These are phyloP conservation scores for Empidonax alnorum DNA, from an alignment of 2,113 vertebrate species.

Conservation along the genomic window DNA sequence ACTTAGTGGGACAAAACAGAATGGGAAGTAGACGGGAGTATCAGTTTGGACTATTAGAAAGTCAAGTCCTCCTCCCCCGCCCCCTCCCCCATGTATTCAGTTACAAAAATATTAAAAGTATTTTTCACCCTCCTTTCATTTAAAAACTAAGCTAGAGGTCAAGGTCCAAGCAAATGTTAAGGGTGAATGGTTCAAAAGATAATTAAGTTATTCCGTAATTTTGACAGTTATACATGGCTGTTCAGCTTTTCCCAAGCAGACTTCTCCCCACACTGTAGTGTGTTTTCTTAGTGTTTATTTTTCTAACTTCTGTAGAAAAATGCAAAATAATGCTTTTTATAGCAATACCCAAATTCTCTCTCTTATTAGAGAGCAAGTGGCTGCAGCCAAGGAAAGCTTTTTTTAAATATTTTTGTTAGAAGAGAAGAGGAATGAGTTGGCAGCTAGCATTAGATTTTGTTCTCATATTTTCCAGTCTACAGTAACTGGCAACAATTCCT, in stretches of 20 bases:
- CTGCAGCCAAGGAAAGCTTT: slow-evolving; percentile 30
- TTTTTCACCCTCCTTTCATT: background rate
- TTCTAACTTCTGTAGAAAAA: background rate
- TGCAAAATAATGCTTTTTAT: background rate
- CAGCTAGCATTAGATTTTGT: slow-evolving; percentile 51
- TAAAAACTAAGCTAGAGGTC: background rate
- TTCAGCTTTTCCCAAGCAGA: background rate
- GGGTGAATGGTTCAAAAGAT: background rate
- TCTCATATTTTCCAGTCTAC: slow-evolving; percentile 76
- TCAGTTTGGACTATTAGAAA: background rate
- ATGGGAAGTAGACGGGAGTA: background rate
- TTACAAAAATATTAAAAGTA: background rate
- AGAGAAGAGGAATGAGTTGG: slow-evolving; percentile 62
- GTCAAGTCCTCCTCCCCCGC: background rate
- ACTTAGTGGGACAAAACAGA: background rate
- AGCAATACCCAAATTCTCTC: background rate
- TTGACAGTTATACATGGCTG: background rate
- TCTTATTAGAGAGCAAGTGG: slow-evolving; percentile 12
- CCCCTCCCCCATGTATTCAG: background rate
- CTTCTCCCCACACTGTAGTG: background rate
- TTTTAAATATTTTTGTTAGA: slow-evolving; percentile 48
- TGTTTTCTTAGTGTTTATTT: background rate
- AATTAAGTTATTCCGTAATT: background rate
- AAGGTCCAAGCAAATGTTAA: background rate
- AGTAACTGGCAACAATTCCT: slow-evolving; percentile 69